phyloP scores from a whole-genome alignment of 2,113 vertebrate genomes.

The Arizona elegans region DNA sequence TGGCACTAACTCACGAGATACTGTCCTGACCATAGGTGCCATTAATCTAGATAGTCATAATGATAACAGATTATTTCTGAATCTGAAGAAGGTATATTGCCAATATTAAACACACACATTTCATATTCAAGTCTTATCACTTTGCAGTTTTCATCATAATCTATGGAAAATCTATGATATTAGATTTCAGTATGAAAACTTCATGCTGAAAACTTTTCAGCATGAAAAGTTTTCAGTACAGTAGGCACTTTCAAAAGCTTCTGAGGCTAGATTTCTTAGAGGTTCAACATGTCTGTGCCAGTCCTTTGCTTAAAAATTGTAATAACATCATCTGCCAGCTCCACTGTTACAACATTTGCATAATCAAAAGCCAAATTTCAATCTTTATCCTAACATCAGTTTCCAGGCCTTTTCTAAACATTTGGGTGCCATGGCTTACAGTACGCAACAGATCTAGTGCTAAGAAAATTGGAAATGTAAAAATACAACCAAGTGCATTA shows the following conservation, averaged over 20 bases:
- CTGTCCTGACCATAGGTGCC: neutral
- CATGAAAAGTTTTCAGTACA: neutral
- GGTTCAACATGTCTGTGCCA: neutral
- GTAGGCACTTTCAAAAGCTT: neutral
- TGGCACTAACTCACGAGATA: neutral
- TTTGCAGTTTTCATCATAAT: neutral
- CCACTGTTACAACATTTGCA: conserved; percentile 20
- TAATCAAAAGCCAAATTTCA: conserved; percentile 22
- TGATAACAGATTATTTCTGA: neutral
- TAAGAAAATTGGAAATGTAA: neutral
- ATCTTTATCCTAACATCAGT: conserved; percentile 5
- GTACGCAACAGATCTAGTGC: neutral
- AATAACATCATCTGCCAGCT: conserved; percentile 22
- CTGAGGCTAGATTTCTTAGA: neutral
- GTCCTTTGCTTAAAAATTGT: conserved; percentile 6
- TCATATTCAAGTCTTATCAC: neutral
- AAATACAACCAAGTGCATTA: neutral
- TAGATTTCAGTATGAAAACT: too few species aligned
- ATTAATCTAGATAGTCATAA: neutral
- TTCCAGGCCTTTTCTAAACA: conserved; percentile 2
- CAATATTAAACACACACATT: neutral
- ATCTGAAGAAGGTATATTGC: too few species aligned
- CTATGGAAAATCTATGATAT: neutral
- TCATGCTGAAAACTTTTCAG: too few species aligned
- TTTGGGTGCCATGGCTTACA: neutral